Evolutionary conservation across 2,888 invertebrate species (phyloP), one percentile per base, ranked within the genome.

Genomic region (Diaprepes abbreviatus): DNA sequence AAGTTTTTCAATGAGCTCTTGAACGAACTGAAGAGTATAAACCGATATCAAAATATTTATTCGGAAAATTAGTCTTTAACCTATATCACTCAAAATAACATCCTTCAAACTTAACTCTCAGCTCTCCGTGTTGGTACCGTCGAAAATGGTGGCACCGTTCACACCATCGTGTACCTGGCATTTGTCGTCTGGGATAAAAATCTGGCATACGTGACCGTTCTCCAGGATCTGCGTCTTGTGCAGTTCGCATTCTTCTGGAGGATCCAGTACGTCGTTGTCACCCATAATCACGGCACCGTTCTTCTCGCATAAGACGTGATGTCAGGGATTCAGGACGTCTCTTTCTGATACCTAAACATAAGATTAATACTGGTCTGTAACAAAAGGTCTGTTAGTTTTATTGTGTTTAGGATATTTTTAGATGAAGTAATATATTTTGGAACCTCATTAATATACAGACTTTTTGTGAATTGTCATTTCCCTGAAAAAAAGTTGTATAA

Each of bases 281-380:
- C 60, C 66, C 71, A 71, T 69, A 12, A 69, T 38, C 28, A 66
- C 69, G 50, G 69, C 73, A 14, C 77, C 78, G 43, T 78, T 77
- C 64, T 79, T 76, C 52, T 78, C 77, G 72, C 79, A 79, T 67
- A 79, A 74, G 58, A 74, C 79, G 75, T 80, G 79, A 72, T 80
- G 81, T 80, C 80, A 81, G 72, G 80, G 79, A 60, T 81, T 78
- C 64, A 80, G 69, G 19, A 79, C 77, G 60, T 80, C 79, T 70
- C 76, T 78, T 69, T 80, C 79, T 48, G 80, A 78, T 67, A 78
- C 73, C 77, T 78, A 50, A 24, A 24, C 16, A 36, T 19, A 19
- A 33, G 7, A n/a, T n/a, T n/a, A n/a, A n/a, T n/a, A n/a, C n/a
- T n/a, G n/a, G n/a, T n/a, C n/a, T n/a, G n/a, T n/a, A n/a, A n/a